Conservation (phyloP, 1,140 invertebrate species). For the Schlechtendalia chinensis region DNA sequence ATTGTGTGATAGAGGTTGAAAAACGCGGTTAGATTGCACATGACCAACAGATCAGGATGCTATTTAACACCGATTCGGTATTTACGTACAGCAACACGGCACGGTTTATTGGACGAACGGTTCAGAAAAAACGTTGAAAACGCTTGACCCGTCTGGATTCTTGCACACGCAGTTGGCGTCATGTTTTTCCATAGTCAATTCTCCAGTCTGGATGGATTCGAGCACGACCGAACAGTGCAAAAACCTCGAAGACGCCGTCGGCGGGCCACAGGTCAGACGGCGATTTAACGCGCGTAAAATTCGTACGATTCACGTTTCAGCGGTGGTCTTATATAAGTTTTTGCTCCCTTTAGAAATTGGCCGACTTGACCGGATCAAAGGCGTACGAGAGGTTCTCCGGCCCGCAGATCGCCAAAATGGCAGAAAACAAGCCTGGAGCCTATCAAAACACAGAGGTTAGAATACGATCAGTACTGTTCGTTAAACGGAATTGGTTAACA, state of each 20-base stretch:
- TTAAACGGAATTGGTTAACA: too few species aligned
- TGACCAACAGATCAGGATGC: too few species aligned
- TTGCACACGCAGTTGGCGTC: constrained; percentile 78
- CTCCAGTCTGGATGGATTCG: constrained; percentile 97
- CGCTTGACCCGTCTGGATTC: constrained; percentile 71
- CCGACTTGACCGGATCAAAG: constrained; percentile 84
- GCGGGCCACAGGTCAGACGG: constrained; percentile 68
- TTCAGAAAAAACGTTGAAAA: constrained; percentile 64
- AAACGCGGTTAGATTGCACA: too few species aligned
- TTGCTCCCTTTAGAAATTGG: constrained; percentile 63
- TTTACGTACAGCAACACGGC: constrained; percentile 81
- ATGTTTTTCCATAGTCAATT: constrained; percentile 74
- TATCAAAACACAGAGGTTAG: constrained; percentile 79
- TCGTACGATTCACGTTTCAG: too few species aligned
- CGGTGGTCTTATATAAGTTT: too few species aligned
- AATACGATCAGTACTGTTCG: background rate
- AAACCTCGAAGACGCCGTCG: constrained; percentile 74
- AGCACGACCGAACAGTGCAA: constrained; percentile 80
- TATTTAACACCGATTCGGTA: too few species aligned
- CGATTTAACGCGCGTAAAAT: too few species aligned
- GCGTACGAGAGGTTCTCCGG: constrained; percentile 94
- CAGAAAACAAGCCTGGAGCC: constrained; percentile 67
- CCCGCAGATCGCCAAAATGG: constrained; percentile 87
- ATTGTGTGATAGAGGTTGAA: too few species aligned
- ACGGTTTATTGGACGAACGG: constrained; percentile 90